Evolutionary conservation across 2,888 invertebrate genomes (phyloP).

Genomic region (Empis livida): DNA sequence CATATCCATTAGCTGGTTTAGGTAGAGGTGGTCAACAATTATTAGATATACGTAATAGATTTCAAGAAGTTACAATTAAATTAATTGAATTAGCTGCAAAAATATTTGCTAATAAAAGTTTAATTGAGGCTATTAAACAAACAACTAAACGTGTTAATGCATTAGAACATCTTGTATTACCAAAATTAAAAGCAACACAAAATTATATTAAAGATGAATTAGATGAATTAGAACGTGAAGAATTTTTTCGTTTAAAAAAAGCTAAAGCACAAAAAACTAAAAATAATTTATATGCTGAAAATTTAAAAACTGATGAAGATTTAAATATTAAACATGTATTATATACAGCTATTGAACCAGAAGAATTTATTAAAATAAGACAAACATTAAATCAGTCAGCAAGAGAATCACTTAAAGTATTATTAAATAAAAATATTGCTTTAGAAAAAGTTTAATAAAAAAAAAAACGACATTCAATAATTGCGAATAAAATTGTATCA

Average conservation of each 20-base stretch:
- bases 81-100: conserved; percentile 19
- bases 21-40: conserved; percentile 24
- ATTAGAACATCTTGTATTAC: conserved; percentile 23
- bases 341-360: too few relatives aligned
- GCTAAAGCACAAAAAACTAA: conserved; percentile 26
- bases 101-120: conserved; percentile 16
- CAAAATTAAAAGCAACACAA: conserved; percentile 19
- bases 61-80: conserved; percentile 13
- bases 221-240: conserved; percentile 27
- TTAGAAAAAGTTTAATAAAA: too few relatives aligned
- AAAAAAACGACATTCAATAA: too few relatives aligned
- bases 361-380: too few relatives aligned
- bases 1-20: conserved; percentile 21
- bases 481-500: too few relatives aligned
- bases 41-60: conserved; percentile 16
- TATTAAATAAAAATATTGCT: too few relatives aligned
- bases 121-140: conserved; percentile 16
- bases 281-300: too few relatives aligned
- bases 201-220: conserved; percentile 22
- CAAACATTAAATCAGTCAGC: too few relatives aligned
- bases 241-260: conserved; percentile 26
- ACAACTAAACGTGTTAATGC: conserved; percentile 28
- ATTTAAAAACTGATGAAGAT: too few relatives aligned
- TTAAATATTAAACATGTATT: too few relatives aligned
- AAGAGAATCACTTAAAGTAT: too few relatives aligned